Conservation (phyloP, 2,888 invertebrate species). For the Acanthococcus lagerstroemiae region DNA sequence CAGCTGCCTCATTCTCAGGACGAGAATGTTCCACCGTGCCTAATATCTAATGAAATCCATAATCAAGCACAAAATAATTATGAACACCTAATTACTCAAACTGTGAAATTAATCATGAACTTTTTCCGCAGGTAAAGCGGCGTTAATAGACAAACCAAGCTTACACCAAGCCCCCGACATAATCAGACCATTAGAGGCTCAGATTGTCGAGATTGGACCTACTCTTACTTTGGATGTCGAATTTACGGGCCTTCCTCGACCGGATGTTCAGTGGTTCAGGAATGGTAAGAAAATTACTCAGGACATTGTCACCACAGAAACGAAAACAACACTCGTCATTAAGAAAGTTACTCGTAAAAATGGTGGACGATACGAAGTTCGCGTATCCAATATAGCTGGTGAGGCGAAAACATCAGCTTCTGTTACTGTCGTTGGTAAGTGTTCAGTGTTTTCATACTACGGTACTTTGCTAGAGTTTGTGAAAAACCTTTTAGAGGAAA, state of each 20-base stretch:
- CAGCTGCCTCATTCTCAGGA: no score
- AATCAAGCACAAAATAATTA: no score
- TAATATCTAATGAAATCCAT: no score
- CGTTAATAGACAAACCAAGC: constrained; percentile 43
- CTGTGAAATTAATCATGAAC: no score
- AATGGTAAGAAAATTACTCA: constrained; percentile 68
- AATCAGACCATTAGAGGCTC: constrained; percentile 64
- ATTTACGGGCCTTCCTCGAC: constrained; percentile 59
- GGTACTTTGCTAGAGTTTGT: no score
- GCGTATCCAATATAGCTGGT: constrained; percentile 65
- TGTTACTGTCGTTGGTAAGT: constrained; percentile 55
- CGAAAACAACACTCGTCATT: constrained; percentile 55
- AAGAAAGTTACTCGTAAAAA: constrained; percentile 61
- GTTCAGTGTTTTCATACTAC: not conserved
- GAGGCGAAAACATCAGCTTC: constrained; percentile 72
- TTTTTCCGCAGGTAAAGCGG: constrained; percentile 36
- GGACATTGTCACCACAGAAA: constrained; percentile 53
- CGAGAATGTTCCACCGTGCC: not conserved
- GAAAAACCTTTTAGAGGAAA: no score
- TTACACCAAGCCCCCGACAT: constrained; percentile 59
- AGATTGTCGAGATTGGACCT: constrained; percentile 58
- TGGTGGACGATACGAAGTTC: constrained; percentile 78
- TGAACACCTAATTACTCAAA: no score
- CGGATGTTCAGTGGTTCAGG: constrained; percentile 73
- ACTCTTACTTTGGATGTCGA: constrained; percentile 59